Evolutionary conservation across 2,113 vertebrate genomes (phyloP), one percentile per base, ranked within the genome.

Genomic region (Chinchilla lanigera): DNA sequence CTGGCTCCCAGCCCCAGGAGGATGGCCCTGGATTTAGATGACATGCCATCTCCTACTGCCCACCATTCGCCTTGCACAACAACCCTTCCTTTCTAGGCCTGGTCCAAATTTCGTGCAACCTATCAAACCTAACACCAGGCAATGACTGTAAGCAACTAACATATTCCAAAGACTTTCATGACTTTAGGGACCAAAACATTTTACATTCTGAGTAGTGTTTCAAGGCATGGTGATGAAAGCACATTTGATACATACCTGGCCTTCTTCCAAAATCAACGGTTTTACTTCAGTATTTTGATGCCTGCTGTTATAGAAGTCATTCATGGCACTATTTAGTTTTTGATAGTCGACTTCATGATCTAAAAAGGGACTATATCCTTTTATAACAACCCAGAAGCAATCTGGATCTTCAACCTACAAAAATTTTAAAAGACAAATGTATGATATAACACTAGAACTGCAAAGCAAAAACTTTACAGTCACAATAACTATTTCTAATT

Each of bases 331-430:
- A 44, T 97, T 98, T 88, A 99, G 93, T 60, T 98, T 98, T 94
- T 98, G 58, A 96, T 99, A 99, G 8, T 97, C 98, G 5, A 33
- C 54, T 96, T 98, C 98, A 91, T 96, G 47, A 0, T 97, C 95
- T 91, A 97, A 0, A 8, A 97, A 92, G 1, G 96, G 91, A 54
- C 84, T 73, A 0, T 16, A 83, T 52, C 97, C 98, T 98, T 98
- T 98, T 96, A 98, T 83, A 93, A 98, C 93, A 96, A 98, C 98
- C 98, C 98, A 99, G 95, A 99, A 99, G 94, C 98, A 99, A 88
- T 90, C 96, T 41, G 99, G 99, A 96, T 99, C 98, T 96, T 98
- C 97, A 97, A 98, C 82, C 99, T 99, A 93, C 90, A 97, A 85
- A 93, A 80, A 44, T 80, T 89, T 96, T 65, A 78, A 89, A 96